Base-by-base conservation (phyloP, 30 jellyfish, hydroid and myxozoan genomes). In the Turritopsis rubra region DNA sequence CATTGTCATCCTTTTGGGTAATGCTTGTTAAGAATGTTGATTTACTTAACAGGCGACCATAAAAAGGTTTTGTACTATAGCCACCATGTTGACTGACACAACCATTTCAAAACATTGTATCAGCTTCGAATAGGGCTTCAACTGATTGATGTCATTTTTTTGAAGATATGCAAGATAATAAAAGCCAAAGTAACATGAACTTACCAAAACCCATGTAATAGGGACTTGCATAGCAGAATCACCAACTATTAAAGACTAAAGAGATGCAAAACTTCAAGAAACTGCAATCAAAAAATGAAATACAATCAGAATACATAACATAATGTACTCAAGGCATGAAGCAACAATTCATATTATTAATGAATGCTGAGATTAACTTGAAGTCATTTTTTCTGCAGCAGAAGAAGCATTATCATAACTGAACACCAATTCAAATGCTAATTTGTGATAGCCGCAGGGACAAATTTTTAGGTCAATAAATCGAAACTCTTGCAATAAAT, bases 141-240 rank as follows among this genome's bases (percentile, higher is more conserved):
- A 41, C 60, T 3, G n/a, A n/a, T n/a, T n/a, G n/a, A n/a, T n/a
- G n/a, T n/a, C n/a, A n/a, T n/a, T n/a, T n/a, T n/a, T n/a, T n/a
- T n/a, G n/a, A n/a, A n/a, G n/a, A n/a, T n/a, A n/a, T n/a, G 41
- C 21, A 21, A 72, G 28, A 60, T 0, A 21, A 60, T 60, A 60
- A 60, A 21, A 60, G 21, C 73, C 19, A 23, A 23, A 68, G 30
- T 8, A 68, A 68, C 77, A 68, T 9, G 21, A 18, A 83, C 96
- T 79, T 85, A 92, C 98, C 84, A 92, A 30, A 30, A 75, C 77
- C 98, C 98, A 93, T 65, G 89, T 88, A 74, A 93, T 93, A 26
- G 98, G 98, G 30, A 93, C 90, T 83, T 93, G 98, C 27, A 93
- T 87, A 29, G 96, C 70, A 18, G 90, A 83, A 85, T 93, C 98